A percentile compares a stretch with the other conserved stretches of the same genome.
phyloP scores from a whole-genome alignment of 2,113 vertebrate genomes.

The Haliaeetus leucogaster region DNA sequence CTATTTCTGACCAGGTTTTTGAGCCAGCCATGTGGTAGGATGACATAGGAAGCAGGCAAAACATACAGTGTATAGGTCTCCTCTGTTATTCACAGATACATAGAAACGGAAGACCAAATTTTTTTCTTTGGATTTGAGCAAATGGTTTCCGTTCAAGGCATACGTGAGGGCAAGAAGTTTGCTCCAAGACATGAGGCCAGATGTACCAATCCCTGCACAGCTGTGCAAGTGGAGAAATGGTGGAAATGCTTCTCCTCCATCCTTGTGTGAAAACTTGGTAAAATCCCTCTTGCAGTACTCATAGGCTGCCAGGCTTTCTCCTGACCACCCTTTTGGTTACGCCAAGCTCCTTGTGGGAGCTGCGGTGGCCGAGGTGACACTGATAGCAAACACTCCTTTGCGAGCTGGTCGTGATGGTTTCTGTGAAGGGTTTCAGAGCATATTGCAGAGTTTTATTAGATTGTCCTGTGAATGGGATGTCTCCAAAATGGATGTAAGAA shows the following conservation, averaged over 20 bases:
- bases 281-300: not conserved
- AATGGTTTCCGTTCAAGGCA: not conserved
- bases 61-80: not conserved
- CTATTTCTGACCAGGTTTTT: not conserved
- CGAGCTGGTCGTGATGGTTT: not conserved
- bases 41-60: not conserved
- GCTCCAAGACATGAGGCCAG: not conserved
- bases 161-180: not conserved
- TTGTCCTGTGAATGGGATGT: not conserved
- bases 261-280: not conserved
- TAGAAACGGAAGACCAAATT: not conserved
- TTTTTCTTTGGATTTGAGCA: not conserved
- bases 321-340: not conserved
- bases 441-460: not conserved
- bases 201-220: not conserved
- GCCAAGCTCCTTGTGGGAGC: not conserved
- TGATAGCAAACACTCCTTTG: not conserved
- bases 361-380: not conserved
- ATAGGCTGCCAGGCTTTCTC: not conserved
- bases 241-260: not conserved
- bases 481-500: not conserved
- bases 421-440: not conserved
- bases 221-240: not conserved
- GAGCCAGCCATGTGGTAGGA: not conserved
- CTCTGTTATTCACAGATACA: not conserved